Evolutionary conservation across 2,888 invertebrate species (phyloP).

Genomic region (Drosophila mimica): DNA sequence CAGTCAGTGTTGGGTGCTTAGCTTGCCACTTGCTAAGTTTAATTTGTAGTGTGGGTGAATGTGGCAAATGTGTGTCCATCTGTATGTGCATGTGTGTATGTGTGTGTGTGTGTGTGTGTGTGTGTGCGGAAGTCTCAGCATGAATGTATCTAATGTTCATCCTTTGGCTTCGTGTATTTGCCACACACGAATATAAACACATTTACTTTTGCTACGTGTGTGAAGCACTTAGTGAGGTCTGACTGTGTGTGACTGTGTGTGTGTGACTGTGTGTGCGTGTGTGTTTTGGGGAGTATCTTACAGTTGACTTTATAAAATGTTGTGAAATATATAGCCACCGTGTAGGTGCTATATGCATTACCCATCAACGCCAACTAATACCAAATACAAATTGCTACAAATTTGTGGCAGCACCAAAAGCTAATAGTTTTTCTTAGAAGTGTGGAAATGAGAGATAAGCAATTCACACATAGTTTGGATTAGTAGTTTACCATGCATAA

Average conservation of each 20-base stretch:
- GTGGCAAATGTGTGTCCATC: not conserved
- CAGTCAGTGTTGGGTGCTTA: slow-evolving; percentile 77
- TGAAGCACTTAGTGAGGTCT: slow-evolving; percentile 68
- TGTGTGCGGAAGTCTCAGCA: slow-evolving; percentile 69
- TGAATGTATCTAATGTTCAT: slow-evolving; percentile 78
- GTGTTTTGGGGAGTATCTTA: slow-evolving; percentile 36
- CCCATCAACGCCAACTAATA: slow-evolving; percentile 69
- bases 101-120: slow-evolving; percentile 27
- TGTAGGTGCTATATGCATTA: slow-evolving; percentile 67
- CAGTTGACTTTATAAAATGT: slow-evolving; percentile 79
- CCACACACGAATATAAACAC: slow-evolving; percentile 61
- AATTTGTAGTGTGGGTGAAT: slow-evolving; percentile 17
- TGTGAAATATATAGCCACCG: slow-evolving; percentile 71
- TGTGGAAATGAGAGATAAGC: slow-evolving; percentile 12
- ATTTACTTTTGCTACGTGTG: slow-evolving; percentile 74
- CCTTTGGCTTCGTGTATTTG: slow-evolving; percentile 70
- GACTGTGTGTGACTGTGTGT: not conserved
- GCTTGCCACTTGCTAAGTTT: slow-evolving; percentile 66
- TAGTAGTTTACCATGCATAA: slow-evolving; percentile 21
- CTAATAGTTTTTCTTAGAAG: slow-evolving; percentile 5
- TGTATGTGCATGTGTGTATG: slow-evolving; percentile 16
- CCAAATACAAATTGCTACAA: slow-evolving; percentile 75
- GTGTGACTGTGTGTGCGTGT: slow-evolving; percentile 14
- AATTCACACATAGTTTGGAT: slow-evolving; percentile 58
- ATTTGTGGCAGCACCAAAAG: slow-evolving; percentile 51